Evolutionary conservation across 2,888 invertebrate genomes (phyloP).

Genomic region (Leucophora obtusa): DNA sequence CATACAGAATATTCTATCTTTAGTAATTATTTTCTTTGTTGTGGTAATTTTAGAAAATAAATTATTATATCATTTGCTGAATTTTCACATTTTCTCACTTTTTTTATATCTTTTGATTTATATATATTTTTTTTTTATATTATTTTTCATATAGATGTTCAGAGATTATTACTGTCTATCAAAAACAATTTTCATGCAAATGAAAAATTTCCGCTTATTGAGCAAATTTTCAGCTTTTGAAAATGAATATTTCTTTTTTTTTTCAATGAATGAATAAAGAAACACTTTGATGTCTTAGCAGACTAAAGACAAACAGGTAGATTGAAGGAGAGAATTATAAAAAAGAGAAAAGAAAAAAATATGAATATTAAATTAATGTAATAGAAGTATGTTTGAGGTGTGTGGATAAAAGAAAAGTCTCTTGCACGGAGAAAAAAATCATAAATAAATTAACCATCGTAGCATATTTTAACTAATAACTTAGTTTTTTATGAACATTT

Average conservation of each 20-base stretch:
- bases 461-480: too few relatives aligned
- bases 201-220: conserved; percentile 67
- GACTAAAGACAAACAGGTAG: conserved; percentile 9
- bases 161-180: conserved; percentile 30
- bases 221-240: conserved; percentile 63
- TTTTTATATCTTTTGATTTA: conserved; percentile 33
- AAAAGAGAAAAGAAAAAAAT: not conserved
- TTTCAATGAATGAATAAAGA: not conserved
- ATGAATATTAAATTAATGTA: conserved; percentile 7
- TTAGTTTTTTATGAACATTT: too few relatives aligned
- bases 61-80: conserved; percentile 51
- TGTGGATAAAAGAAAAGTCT: not conserved
- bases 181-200: conserved; percentile 62
- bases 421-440: too few relatives aligned
- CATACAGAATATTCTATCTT: too few relatives aligned
- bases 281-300: conserved; percentile 45
- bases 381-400: not conserved
- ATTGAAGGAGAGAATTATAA: not conserved
- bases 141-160: conserved; percentile 7
- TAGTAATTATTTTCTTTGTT: not conserved
- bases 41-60: conserved; percentile 51
- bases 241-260: conserved; percentile 22
- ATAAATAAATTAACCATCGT: too few relatives aligned
- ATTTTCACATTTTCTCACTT: conserved; percentile 16
- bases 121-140: not conserved